Percentiles rank a stretch among this genome's conserved stretches.
Conservation (phyloP, 2,113 vertebrate species). For the Montifringilla adamsi region DNA sequence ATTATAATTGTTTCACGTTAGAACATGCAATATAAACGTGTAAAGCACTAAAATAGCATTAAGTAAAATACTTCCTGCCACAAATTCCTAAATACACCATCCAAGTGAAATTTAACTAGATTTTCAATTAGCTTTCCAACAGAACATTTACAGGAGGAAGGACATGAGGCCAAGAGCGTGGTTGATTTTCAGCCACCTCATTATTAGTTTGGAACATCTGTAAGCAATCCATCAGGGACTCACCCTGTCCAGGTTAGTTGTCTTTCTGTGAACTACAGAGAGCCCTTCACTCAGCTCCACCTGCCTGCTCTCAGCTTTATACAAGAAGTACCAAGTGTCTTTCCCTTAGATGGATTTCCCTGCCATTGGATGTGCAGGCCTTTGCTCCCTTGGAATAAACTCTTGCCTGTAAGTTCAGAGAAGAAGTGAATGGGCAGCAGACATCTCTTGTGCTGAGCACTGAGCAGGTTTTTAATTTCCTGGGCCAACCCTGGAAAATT, state of each 20-base stretch:
- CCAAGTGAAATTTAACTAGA: background rate
- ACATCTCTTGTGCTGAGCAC: rapidly evolving
- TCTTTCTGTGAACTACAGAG: background rate
- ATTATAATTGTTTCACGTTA: background rate
- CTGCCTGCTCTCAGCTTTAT: background rate
- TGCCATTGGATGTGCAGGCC: background rate
- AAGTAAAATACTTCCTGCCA: conserved; percentile 30
- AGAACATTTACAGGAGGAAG: background rate
- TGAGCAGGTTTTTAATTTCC: background rate
- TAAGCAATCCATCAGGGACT: background rate
- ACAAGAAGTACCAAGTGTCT: background rate
- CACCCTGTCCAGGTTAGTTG: background rate
- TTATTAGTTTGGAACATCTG: background rate
- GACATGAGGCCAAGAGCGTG: background rate
- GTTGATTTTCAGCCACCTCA: background rate
- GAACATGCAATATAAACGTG: background rate
- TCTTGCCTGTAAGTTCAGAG: background rate
- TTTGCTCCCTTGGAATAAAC: background rate
- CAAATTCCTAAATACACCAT: background rate
- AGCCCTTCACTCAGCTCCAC: background rate
- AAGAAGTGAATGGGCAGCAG: background rate
- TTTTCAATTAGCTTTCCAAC: background rate
- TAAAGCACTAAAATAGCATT: background rate
- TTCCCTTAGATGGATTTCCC: background rate
- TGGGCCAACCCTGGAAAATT: background rate